Percentiles rank a stretch among this genome's conserved stretches.
phyloP scores from a whole-genome alignment of 1,140 invertebrate species.

The Ridgeia piscesae region DNA sequence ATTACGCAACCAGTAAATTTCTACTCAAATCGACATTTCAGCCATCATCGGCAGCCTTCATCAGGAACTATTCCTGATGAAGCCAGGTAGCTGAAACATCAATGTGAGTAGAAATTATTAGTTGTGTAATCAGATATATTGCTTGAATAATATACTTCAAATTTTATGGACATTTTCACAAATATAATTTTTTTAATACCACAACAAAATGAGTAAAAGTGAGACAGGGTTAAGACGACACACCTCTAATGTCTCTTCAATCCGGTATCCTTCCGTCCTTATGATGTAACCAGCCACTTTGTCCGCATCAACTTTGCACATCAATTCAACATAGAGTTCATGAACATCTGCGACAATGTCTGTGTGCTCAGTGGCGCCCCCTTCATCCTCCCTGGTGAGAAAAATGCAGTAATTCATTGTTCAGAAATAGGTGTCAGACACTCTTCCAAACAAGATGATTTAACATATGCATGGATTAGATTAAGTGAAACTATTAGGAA shows the following conservation, averaged over 20 bases:
- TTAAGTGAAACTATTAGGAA: neutral
- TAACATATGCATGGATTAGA: neutral
- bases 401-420: neutral
- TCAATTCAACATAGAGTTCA: constrained; percentile 66
- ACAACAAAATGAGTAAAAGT: neutral
- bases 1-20: too few species aligned
- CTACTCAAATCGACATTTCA: too few species aligned
- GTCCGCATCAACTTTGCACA: constrained; percentile 67
- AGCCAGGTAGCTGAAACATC: too few species aligned
- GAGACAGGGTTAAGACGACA: constrained; percentile 26
- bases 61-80: too few species aligned
- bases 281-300: constrained; percentile 58
- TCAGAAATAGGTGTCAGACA: neutral
- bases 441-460: neutral
- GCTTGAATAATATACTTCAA: too few species aligned
- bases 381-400: neutral
- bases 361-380: constrained; percentile 29
- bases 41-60: too few species aligned
- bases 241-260: constrained; percentile 59
- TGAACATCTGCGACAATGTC: constrained; percentile 47
- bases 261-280: constrained; percentile 56
- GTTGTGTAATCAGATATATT: too few species aligned
- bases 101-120: too few species aligned
- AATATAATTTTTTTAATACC: too few species aligned
- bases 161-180: too few species aligned